Percentiles rank a stretch among this genome's conserved stretches.
These are phyloP conservation scores for Drosophila pallidifrons DNA, from an alignment of 1,140 invertebrate species.

Conservation along the genomic window DNA sequence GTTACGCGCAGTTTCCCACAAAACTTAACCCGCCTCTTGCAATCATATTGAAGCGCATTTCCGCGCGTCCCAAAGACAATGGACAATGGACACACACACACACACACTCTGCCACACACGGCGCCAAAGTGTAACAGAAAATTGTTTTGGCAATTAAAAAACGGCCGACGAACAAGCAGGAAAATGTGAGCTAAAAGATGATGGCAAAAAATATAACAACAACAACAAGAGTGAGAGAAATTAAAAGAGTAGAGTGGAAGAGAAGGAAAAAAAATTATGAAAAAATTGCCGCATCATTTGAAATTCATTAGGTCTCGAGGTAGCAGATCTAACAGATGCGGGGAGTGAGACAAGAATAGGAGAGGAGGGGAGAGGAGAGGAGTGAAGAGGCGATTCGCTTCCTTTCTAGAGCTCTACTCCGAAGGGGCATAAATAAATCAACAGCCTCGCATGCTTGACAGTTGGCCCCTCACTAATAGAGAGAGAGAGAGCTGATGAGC, in stretches of 20 bases:
- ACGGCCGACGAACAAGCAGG: conserved; percentile 54
- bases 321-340: conserved; percentile 7
- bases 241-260: not conserved
- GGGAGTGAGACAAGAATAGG: not conserved
- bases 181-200: conserved; percentile 60
- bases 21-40: conserved; percentile 40
- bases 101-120: conserved; percentile 51
- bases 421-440: conserved; percentile 76
- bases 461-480: conserved; percentile 54
- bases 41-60: conserved; percentile 58
- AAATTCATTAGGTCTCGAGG: conserved; percentile 70
- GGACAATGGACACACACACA: conserved; percentile 21
- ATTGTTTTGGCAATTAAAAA: conserved; percentile 78
- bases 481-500: conserved; percentile 32
- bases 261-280: conserved; percentile 19
- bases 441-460: conserved; percentile 73
- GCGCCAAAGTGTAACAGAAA: conserved; percentile 56
- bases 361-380: conserved; percentile 16
- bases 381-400: conserved; percentile 54
- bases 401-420: conserved; percentile 48
- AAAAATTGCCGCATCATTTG: conserved; percentile 79
- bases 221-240: conserved; percentile 11
- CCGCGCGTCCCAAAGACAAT: conserved; percentile 59
- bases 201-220: conserved; percentile 52
- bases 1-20: conserved; percentile 51